Conservation (phyloP, 2,797 vertebrate species). For the Ctenosaura bakeri region DNA sequence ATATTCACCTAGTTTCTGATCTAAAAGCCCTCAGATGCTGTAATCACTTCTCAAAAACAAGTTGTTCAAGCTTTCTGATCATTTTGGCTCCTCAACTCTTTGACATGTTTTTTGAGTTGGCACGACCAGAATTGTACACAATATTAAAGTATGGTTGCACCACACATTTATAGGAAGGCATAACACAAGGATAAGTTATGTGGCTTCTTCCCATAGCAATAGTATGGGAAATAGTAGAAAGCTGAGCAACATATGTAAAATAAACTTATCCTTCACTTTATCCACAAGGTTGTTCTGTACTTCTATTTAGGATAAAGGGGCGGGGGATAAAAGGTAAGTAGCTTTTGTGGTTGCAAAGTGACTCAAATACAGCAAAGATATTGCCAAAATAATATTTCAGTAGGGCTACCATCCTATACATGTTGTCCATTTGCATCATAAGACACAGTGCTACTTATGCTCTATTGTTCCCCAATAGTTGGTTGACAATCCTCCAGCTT, state of each 20-base stretch:
- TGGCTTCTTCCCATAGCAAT: not conserved
- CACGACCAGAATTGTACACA: too few relatives aligned
- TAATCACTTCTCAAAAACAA: too few relatives aligned
- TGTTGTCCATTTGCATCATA: not conserved
- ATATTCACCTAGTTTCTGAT: not conserved
- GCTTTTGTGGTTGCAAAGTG: not conserved
- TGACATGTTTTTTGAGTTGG: not conserved
- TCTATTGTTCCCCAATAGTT: too few relatives aligned
- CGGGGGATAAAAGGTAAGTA: not conserved
- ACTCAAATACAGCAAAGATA: not conserved
- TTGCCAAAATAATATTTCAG: not conserved
- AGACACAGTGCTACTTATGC: too few relatives aligned
- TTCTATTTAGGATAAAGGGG: too few relatives aligned
- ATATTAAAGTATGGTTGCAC: too few relatives aligned
- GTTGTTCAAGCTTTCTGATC: not conserved
- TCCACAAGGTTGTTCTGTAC: not conserved
- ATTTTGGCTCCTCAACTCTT: not conserved
- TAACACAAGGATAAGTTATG: not conserved
- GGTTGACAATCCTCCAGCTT: too few relatives aligned
- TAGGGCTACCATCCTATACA: not conserved
- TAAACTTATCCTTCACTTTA: not conserved
- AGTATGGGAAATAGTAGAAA: not conserved
- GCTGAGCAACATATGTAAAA: not conserved
- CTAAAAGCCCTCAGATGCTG: not conserved
- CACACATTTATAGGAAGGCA: not conserved